Percentiles rank a stretch among this genome's conserved stretches.
These are phyloP conservation scores for Neofelis nebulosa DNA, from an alignment of 2,113 vertebrate species.

Conservation along the genomic window DNA sequence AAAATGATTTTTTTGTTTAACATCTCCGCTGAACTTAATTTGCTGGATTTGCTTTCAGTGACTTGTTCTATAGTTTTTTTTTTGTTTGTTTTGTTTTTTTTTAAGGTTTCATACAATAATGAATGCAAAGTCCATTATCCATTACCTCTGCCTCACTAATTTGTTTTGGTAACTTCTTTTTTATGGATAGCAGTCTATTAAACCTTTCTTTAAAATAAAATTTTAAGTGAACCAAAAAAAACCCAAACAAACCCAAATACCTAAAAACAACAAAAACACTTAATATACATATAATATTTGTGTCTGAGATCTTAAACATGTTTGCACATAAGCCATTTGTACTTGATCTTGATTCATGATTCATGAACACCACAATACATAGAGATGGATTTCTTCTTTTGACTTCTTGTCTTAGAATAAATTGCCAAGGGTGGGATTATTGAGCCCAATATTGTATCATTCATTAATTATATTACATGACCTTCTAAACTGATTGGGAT, in stretches of 20 bases:
- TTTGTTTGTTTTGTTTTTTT: neutral
- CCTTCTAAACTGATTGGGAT: neutral
- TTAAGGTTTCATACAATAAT: neutral
- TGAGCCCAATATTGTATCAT: neutral
- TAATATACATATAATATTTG: neutral
- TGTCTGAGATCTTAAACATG: neutral
- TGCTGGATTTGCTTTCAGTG: neutral
- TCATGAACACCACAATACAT: neutral
- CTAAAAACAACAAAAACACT: neutral
- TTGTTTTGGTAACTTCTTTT: neutral
- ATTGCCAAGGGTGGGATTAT: neutral
- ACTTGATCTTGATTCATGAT: neutral
- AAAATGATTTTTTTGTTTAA: neutral
- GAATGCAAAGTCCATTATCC: neutral
- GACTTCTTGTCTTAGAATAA: constrained; percentile 17
- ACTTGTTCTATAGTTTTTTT: neutral
- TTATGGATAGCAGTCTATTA: neutral
- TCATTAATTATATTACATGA: neutral
- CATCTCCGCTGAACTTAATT: neutral
- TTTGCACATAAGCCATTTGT: neutral
- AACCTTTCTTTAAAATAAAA: constrained; percentile 30
- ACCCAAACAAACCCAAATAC: neutral
- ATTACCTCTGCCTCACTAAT: neutral
- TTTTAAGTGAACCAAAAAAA: neutral
- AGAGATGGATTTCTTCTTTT: neutral